Percentiles rank a stretch among this genome's conserved stretches.
Evolutionary conservation across 2,113 vertebrate genomes (phyloP).

Genomic region (Macaca fascicularis): T2T-MFA8v1.1 NC_088378.1:112095501-112096000

Average conservation of each 20-base stretch:
- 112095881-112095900: neutral
- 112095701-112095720: neutral
- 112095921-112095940: neutral
- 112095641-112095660: neutral
- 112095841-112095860: neutral
- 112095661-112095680: neutral
- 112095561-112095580: neutral
- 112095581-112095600: neutral
- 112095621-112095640: neutral
- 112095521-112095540: neutral
- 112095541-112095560: neutral
- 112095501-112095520: neutral
- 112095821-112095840: neutral
- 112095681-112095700: neutral
- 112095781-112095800: neutral
- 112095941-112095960: neutral
- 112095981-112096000: neutral
- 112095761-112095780: neutral
- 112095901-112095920: neutral
- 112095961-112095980: neutral
- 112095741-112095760: neutral
- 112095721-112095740: neutral
- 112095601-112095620: neutral
- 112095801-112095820: neutral
- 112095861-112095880: neutral